Percentiles rank a stretch among this genome's conserved stretches.
Conservation (phyloP, 2,888 invertebrate species). For the Antheraea assamensis region DNA sequence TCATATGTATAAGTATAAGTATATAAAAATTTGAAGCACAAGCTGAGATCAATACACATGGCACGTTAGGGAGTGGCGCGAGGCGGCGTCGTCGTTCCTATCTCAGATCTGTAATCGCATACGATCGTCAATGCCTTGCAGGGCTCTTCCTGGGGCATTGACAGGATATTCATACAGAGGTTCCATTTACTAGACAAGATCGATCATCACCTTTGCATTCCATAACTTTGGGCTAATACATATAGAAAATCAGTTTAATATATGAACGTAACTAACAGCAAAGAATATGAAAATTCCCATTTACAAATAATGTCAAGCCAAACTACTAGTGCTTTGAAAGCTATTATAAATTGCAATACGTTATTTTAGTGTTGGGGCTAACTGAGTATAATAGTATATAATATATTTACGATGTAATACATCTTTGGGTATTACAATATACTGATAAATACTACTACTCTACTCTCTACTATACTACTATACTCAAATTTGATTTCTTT, state of each 20-base stretch:
- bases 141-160: conserved; percentile 37
- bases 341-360: background rate
- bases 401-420: too few relatives aligned
- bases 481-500: too few relatives aligned
- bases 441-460: too few relatives aligned
- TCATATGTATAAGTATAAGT: background rate
- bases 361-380: background rate
- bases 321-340: background rate
- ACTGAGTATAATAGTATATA: too few relatives aligned
- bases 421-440: too few relatives aligned
- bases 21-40: background rate
- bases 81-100: background rate
- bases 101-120: conserved; percentile 30
- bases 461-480: too few relatives aligned
- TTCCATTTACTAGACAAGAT: background rate
- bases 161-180: conserved; percentile 29
- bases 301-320: background rate
- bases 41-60: background rate
- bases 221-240: background rate
- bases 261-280: background rate
- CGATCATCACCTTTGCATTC: background rate
- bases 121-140: conserved; percentile 28
- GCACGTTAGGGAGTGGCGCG: background rate
- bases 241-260: background rate
- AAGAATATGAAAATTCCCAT: background rate